Conservation (phyloP, 1,140 invertebrate genomes). For the Lycorma delicatula region DNA sequence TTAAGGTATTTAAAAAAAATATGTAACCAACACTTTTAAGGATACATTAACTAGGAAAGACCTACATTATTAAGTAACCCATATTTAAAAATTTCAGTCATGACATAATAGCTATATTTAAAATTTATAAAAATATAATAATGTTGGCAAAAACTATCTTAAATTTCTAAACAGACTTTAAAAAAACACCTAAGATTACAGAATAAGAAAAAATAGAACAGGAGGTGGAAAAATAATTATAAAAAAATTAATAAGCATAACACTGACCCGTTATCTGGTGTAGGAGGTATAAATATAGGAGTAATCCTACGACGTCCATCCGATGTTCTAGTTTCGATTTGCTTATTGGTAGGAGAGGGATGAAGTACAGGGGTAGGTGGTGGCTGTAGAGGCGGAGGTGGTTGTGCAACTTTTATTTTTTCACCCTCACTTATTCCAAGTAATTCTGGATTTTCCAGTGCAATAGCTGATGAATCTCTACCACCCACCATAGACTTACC, state of each 20-base stretch:
- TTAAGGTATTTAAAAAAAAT: too few relatives aligned
- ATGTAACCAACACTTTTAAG: too few relatives aligned
- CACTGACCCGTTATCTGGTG: constrained; percentile 49
- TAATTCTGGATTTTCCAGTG: constrained; percentile 23
- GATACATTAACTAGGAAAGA: too few relatives aligned
- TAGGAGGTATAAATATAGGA: constrained; percentile 83
- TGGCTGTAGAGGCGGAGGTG: constrained; percentile 23
- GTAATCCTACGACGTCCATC: constrained; percentile 92
- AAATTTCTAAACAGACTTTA: too few relatives aligned
- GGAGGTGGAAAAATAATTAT: too few relatives aligned
- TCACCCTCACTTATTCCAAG: constrained; percentile 32
- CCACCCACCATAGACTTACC: constrained; percentile 53
- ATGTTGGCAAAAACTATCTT: too few relatives aligned
- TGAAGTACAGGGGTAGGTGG: neutral
- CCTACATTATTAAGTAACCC: too few relatives aligned
- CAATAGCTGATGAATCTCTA: constrained; percentile 6
- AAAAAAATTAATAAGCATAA: constrained; percentile 3
- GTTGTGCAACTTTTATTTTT: constrained; percentile 30
- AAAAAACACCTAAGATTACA: too few relatives aligned
- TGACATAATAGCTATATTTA: too few relatives aligned
- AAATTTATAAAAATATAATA: too few relatives aligned
- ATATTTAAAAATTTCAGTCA: too few relatives aligned
- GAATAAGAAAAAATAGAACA: too few relatives aligned
- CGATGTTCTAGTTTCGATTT: constrained; percentile 89
- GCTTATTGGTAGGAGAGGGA: constrained; percentile 56